Evolutionary conservation across 2,797 vertebrate genomes (phyloP).

Genomic region (Sebastes aleutianus): DNA sequence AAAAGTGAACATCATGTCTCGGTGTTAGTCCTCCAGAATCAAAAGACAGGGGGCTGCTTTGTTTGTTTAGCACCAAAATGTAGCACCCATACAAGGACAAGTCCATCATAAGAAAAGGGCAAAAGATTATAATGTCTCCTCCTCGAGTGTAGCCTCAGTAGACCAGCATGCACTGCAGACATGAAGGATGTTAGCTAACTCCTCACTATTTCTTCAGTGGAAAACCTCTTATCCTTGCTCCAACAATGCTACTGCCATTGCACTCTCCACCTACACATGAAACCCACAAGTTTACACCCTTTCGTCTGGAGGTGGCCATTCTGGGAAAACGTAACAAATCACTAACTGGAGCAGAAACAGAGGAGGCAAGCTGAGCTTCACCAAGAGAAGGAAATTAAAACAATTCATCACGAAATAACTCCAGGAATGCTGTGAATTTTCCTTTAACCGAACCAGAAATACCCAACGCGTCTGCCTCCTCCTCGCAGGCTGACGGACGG

Average conservation of each 20-base stretch:
- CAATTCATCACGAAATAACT: slow-evolving; percentile 27
- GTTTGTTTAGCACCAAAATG: neutral
- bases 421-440: slow-evolving; percentile 1
- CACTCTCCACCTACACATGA: slow-evolving; percentile 18
- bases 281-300: slow-evolving; percentile 22
- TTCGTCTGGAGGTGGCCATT: neutral
- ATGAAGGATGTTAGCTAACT: neutral
- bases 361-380: neutral
- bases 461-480: neutral
- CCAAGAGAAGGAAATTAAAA: slow-evolving; percentile 25
- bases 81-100: neutral
- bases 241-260: neutral
- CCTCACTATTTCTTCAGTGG: neutral
- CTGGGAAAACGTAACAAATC: slow-evolving; percentile 17
- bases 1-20: neutral
- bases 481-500: neutral
- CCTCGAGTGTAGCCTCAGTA: neutral
- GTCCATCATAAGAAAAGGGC: neutral
- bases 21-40: neutral
- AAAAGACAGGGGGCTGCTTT: neutral
- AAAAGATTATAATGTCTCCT: neutral
- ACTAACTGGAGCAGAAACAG: neutral
- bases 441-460: slow-evolving; percentile 1
- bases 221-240: neutral
- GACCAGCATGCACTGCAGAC: neutral